Evolutionary conservation across 64 coral and sea anemone species (phyloP), one percentile per base, ranked within the genome.

Genomic region (Pachyseris speciosa): DNA sequence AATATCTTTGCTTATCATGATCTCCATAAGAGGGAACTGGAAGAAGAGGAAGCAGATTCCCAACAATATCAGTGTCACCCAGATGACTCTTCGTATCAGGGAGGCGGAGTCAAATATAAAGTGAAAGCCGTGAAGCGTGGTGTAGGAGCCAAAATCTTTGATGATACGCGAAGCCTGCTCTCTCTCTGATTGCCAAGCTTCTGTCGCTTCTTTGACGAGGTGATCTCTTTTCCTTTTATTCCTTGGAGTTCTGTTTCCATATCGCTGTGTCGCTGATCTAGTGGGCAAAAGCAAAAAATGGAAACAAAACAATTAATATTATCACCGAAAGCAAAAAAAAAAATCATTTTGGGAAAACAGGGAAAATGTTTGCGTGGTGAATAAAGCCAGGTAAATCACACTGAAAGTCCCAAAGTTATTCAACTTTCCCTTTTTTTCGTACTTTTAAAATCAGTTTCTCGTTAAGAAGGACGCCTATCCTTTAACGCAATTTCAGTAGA

Each of bases 41-140:
- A 69, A 24, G 34, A 76, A 61, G 5, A 90, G 74, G 11, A 30
- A 17, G 15, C 13, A 8, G 1, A 90, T 42, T 9, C 89, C 48
- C 13, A 91, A 31, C 9, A 74, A 26, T 40, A 91, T 84, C 37
- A 91, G 58, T 1, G 30, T 53, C 4, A 91, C 9, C 89, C 89
- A 91, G 27, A 91, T 68, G 28, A 72, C 33, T 20, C 79, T 50
- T 31, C 89, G 48, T 29, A 49, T 48, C 9, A 19, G 19, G 59
- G 89, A 72, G 5, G 49, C 80, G 7, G 89, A 91, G 43, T 91
- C 89, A 16, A 84, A 61, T 5, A 91, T 69, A 32, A 91, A 91
- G 43, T 91, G 89, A 24, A 91, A 91, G 0, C 89, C 89, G n/a
- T 91, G 89, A 7, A 91, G 68, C 4, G 89, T 91, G 4, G 89